Evolutionary conservation across 2,113 vertebrate genomes (phyloP), one percentile per base, ranked within the genome.

Genomic region (Corythornis madagascariensis): DNA sequence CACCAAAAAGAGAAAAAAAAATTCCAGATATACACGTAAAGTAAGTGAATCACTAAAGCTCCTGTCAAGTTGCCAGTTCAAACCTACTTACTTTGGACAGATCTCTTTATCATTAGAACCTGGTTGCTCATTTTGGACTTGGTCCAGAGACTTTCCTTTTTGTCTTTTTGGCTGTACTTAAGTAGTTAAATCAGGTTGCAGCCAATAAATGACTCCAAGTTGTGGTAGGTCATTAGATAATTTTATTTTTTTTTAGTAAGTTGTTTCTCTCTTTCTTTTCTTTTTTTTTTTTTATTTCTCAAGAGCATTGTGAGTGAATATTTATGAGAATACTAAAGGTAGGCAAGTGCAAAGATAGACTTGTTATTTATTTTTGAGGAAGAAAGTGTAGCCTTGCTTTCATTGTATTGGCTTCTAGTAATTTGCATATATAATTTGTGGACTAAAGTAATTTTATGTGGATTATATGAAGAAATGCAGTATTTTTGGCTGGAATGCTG

Each of bases 61-160:
- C 3, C 45, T 76, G 65, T 78, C 73, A 89, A n/a, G 55, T 35
- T 92, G 71, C 42, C 63, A 73, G 63, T 77, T 90, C 63, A 84
- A 70, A 67, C 61, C 19, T 65, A 45, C 48, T 92, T 78, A n/a
- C 4, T 57, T 22, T 2, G 3, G 25, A 38, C 38, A 82, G 53
- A 69, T 92, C 77, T 86, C 60, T 95, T 53, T 89, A 82, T 95
- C 66, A 56, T 90, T 50, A 47, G 64, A 94, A 86, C 86, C 28
- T 84, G 33, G 61, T 92, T 83, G 70, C 33, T 94, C 52, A 42
- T 72, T 93, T 92, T 92, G 67, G 84, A 85, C 84, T 72, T 25
- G 12, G 56, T 85, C 92, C 84, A 83, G 45, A 59, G 57, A 45
- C 19, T 55, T 79, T 65, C 8, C 26, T 57, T 75, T 84, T 63